Evolutionary conservation across 2,113 vertebrate genomes (phyloP).

Genomic region (Coptodon rendalli): DNA sequence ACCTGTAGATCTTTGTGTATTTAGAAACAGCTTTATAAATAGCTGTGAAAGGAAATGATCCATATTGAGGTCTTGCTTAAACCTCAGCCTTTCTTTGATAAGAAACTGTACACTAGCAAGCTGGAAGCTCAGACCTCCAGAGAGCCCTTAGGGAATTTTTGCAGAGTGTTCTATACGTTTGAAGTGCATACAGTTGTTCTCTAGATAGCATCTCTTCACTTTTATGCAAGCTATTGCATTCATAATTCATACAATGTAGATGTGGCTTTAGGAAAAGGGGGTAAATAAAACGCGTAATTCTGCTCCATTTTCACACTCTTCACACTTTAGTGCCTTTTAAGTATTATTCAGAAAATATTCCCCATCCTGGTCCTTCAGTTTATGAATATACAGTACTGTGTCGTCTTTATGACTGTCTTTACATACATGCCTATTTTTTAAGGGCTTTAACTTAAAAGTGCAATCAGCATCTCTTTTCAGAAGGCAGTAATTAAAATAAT

Average conservation of each 20-base stretch:
- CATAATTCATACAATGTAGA: slow-evolving; percentile 17
- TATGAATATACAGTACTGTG: neutral
- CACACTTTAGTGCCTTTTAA: neutral
- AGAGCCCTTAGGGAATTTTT: neutral
- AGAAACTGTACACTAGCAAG: neutral
- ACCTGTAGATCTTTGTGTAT: slow-evolving; percentile 1
- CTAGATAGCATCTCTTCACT: neutral
- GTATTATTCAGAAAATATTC: neutral
- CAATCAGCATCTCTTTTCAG: neutral
- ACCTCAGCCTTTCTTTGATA: slow-evolving; percentile 7
- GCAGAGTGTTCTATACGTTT: neutral
- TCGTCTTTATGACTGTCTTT: neutral
- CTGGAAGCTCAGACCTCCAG: neutral
- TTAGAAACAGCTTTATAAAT: slow-evolving; percentile 15
- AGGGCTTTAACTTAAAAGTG: neutral
- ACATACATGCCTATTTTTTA: neutral
- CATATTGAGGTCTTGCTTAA: neutral
- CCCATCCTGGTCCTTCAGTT: neutral
- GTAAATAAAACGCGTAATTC: neutral
- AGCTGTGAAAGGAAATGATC: slow-evolving; percentile 1
- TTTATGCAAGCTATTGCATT: neutral
- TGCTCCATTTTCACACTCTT: neutral
- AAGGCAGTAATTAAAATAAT: neutral
- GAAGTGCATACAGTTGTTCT: slow-evolving; percentile 3
- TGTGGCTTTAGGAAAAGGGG: neutral